Evolutionary conservation across 64 coral and sea anemone species (phyloP).

Genomic region (Stichodactyla helianthus): DNA sequence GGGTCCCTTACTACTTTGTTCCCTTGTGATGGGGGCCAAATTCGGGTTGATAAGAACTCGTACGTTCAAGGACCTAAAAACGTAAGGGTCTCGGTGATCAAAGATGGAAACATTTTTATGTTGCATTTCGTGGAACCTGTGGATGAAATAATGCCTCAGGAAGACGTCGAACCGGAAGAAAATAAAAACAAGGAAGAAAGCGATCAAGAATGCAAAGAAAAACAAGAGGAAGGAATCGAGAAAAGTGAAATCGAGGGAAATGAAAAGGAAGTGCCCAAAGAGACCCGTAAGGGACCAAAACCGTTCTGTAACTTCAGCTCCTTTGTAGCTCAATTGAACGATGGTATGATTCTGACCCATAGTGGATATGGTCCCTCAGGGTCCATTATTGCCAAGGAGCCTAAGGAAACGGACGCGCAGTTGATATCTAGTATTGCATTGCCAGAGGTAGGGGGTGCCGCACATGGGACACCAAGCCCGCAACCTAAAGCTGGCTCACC

Average conservation of each 20-base stretch:
- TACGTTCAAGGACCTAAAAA: conserved; percentile 72
- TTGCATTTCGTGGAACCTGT: conserved; percentile 88
- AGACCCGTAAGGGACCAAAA: conserved; percentile 16
- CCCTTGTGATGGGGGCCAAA: conserved; percentile 88
- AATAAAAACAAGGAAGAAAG: conserved; percentile 16
- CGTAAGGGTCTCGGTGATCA: conserved; percentile 71
- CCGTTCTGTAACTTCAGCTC: conserved; percentile 86
- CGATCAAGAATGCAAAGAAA: conserved; percentile 20
- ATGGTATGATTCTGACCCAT: conserved; percentile 77
- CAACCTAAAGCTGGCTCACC: conserved; percentile 83
- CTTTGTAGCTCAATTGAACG: conserved; percentile 82
- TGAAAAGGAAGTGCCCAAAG: conserved; percentile 48
- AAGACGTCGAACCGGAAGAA: conserved; percentile 50
- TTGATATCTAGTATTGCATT: conserved; percentile 10
- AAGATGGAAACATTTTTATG: conserved; percentile 81
- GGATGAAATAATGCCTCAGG: conserved; percentile 60
- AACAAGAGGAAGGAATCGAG: conserved; percentile 54
- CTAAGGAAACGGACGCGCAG: conserved; percentile 4
- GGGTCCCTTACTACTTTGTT: conserved; percentile 88
- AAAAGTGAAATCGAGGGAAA: conserved; percentile 80
- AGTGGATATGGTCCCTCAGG: conserved; percentile 79
- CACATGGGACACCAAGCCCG: conserved; percentile 67
- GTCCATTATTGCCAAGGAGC: conserved; percentile 39
- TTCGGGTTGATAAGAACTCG: conserved; percentile 62
- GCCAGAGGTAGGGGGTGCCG: conserved; percentile 7